A percentile compares a stretch with the other conserved stretches of the same genome.
Conservation (phyloP, 1,140 invertebrate genomes). For the Bombus superbus region DNA sequence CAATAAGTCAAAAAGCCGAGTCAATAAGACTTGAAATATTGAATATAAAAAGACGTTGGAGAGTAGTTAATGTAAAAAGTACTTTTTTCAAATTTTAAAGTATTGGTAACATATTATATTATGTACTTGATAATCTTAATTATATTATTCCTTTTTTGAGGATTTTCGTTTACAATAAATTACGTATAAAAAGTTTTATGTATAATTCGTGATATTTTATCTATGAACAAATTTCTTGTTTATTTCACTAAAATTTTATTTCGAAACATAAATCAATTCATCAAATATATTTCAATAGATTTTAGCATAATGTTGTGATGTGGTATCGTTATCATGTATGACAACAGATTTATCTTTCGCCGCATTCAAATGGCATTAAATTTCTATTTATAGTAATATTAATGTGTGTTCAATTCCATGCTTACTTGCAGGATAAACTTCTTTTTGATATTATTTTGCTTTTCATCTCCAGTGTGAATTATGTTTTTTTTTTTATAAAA, state of each 20-base stretch:
- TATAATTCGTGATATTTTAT: too few relatives aligned
- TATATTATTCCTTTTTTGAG: too few relatives aligned
- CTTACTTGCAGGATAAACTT: background rate
- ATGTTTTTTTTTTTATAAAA: background rate
- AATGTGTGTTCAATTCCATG: background rate
- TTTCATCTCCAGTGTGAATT: background rate
- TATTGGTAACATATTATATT: too few relatives aligned
- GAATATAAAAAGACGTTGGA: too few relatives aligned
- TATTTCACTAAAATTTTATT: background rate
- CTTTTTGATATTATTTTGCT: background rate
- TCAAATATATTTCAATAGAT: background rate
- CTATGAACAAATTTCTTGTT: background rate
- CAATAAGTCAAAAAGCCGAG: too few relatives aligned
- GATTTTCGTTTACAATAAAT: too few relatives aligned
- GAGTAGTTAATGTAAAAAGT: too few relatives aligned
- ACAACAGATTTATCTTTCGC: background rate
- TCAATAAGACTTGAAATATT: too few relatives aligned
- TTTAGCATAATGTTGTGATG: background rate
- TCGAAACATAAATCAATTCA: background rate
- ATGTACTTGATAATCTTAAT: too few relatives aligned
- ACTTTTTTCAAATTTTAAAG: too few relatives aligned
- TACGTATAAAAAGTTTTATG: too few relatives aligned
- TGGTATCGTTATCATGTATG: background rate
- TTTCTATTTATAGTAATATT: background rate
- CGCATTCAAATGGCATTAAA: background rate